Evolutionary conservation across 2,888 invertebrate genomes (phyloP), one percentile per base, ranked within the genome.

Genomic region (Bedellia somnulentella): DNA sequence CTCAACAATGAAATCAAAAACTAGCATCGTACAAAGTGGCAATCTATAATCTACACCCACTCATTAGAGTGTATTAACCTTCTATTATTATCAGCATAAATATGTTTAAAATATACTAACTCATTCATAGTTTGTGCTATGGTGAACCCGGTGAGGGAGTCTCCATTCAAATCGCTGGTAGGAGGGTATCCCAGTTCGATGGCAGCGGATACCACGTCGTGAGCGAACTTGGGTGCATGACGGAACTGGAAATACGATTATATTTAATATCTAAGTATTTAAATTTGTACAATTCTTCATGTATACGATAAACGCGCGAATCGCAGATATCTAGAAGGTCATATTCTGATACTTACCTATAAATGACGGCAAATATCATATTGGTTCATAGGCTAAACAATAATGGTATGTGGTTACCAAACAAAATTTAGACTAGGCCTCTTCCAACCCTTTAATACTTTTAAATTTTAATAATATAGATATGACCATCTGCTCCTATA

Each of bases 141-240:
- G 1, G 82, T 78, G 48, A 86, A 85, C 5, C 86, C 86, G 0
- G 77, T 78, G 44, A 68, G 61, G 4, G 78, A 63, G 4, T 77
- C 79, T 2, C 85, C 85, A 41, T 86, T 86, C 10, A 85, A 61
- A 47, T 86, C 86, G 31, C 76, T 77, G 14, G 78, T 80, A 3
- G 82, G 70, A 1, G 81, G 80, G 40, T 79, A 82, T 0, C 83
- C 84, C 13, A 78, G 56, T 49, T 86, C 83, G 30, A 67, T 62
- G 1, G 80, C 80, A 0, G 82, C 85, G 2, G 71, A 55, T 3
- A 86, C 71, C 31, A 86, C 66, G 42, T 85, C 83, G 32, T 79
- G 63, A 0, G 82, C 80, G 18, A 85, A 68, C 32, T 67, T 59
- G 0, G 86, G 85, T 24, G 79, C 80, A 57, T 85, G 70, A 1